Evolutionary conservation across 2,797 vertebrate species (phyloP).

Genomic region (Falco peregrinus): DNA sequence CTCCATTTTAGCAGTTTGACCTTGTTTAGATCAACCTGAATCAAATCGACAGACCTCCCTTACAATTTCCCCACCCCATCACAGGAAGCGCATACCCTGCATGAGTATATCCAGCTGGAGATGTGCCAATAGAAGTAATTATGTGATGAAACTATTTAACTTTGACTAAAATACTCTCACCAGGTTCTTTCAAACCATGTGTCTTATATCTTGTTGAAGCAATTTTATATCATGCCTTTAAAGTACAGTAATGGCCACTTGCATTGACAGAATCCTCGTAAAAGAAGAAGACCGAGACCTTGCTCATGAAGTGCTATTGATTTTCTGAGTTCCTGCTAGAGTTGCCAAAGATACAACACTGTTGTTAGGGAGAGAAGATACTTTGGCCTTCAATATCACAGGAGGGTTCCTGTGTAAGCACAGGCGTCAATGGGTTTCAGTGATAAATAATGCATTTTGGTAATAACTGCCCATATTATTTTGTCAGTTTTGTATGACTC

Average conservation of each 20-base stretch:
- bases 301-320: constrained; percentile 84
- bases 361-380: constrained; percentile 78
- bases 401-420: constrained; percentile 80
- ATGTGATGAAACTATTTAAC: constrained; percentile 84
- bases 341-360: constrained; percentile 81
- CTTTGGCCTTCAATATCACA: constrained; percentile 81
- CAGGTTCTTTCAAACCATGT: constrained; percentile 82
- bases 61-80: constrained; percentile 52
- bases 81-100: constrained; percentile 57
- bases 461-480: constrained; percentile 78
- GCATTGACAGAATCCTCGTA: constrained; percentile 85
- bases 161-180: constrained; percentile 85
- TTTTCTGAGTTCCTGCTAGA: constrained; percentile 80
- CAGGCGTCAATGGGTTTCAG: constrained; percentile 67
- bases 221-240: constrained; percentile 85
- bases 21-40: constrained; percentile 72
- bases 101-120: constrained; percentile 74
- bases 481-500: constrained; percentile 77
- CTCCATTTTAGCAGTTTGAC: constrained; percentile 70
- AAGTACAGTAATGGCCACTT: constrained; percentile 85
- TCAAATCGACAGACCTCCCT: constrained; percentile 55
- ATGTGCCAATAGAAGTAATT: constrained; percentile 84
- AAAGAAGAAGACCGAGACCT: constrained; percentile 82
- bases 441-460: constrained; percentile 80
- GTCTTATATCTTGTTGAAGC: constrained; percentile 84